Percentiles rank a stretch among this genome's conserved stretches.
These are phyloP conservation scores for Speoplatyrhinus poulsoni DNA, from an alignment of 2,113 vertebrate genomes.

Conservation along the genomic window DNA sequence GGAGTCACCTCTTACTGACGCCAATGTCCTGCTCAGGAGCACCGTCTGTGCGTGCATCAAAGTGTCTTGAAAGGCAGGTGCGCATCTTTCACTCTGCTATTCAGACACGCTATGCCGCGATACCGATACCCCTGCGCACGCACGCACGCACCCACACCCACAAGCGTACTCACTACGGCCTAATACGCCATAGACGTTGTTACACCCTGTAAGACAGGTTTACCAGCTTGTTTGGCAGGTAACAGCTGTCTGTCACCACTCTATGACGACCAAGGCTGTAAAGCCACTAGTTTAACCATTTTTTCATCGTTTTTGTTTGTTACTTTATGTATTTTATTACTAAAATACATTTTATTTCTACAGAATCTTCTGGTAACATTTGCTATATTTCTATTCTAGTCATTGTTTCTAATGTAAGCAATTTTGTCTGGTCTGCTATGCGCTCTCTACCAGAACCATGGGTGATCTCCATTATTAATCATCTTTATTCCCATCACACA, in stretches of 20 bases:
- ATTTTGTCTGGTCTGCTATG: conserved; percentile 26
- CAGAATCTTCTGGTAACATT: not conserved
- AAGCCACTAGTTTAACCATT: not conserved
- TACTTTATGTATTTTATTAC: no score
- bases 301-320: no score
- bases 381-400: not conserved
- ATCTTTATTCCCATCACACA: conserved; percentile 45
- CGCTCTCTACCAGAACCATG: conserved; percentile 48
- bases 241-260: not conserved
- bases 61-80: conserved; percentile 1
- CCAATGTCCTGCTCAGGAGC: not conserved
- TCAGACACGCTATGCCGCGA: not conserved
- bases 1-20: conserved; percentile 27
- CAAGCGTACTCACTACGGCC: not conserved
- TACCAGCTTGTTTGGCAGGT: not conserved
- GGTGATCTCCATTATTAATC: conserved; percentile 75
- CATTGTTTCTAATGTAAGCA: conserved; percentile 7
- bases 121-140: not conserved
- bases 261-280: not conserved
- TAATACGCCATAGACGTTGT: not conserved
- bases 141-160: not conserved
- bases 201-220: conserved; percentile 33
- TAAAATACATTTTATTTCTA: no score
- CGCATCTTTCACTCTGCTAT: not conserved
- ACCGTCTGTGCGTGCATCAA: conserved; percentile 20